These are phyloP conservation scores for Toxotes chatareus DNA, from an alignment of 2,113 vertebrate species.

Conservation along the genomic window DNA sequence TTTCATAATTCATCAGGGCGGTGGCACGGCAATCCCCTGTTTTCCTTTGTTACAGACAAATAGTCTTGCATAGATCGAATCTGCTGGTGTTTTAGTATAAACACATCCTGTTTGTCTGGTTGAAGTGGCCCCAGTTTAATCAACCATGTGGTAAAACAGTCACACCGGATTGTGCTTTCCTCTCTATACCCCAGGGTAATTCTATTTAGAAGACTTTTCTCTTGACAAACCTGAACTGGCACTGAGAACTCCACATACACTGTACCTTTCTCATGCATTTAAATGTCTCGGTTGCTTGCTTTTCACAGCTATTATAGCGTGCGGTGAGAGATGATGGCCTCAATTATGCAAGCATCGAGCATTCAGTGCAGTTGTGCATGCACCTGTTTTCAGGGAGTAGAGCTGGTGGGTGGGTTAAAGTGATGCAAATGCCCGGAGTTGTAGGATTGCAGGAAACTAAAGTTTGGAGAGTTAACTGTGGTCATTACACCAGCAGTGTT, in stretches of 20 bases:
- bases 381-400: slow-evolving; percentile 46
- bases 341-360: slow-evolving; percentile 35
- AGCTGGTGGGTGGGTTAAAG: slow-evolving; percentile 35
- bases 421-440: slow-evolving; percentile 17
- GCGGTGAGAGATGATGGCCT: slow-evolving; percentile 19
- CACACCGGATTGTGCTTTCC: background rate
- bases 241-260: background rate
- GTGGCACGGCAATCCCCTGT: slow-evolving; percentile 17
- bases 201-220: slow-evolving; percentile 16
- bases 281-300: slow-evolving; percentile 25
- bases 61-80: slow-evolving; percentile 16
- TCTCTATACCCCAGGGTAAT: slow-evolving; percentile 18
- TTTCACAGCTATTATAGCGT: slow-evolving; percentile 11
- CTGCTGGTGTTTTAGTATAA: slow-evolving; percentile 13
- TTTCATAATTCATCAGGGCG: slow-evolving; percentile 51
- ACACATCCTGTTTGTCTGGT: slow-evolving; percentile 20
- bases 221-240: slow-evolving; percentile 16
- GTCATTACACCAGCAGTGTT: background rate
- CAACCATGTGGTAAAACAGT: slow-evolving; percentile 20
- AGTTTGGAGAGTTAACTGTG: slow-evolving; percentile 41
- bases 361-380: slow-evolving; percentile 25
- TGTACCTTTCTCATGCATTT: slow-evolving; percentile 13
- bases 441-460: slow-evolving; percentile 22
- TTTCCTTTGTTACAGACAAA: slow-evolving; percentile 40
- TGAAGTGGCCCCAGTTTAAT: slow-evolving; percentile 27